Evolutionary conservation across 2,888 invertebrate genomes (phyloP), one percentile per base, ranked within the genome.

Genomic region (Drosophila meridiana): DNA sequence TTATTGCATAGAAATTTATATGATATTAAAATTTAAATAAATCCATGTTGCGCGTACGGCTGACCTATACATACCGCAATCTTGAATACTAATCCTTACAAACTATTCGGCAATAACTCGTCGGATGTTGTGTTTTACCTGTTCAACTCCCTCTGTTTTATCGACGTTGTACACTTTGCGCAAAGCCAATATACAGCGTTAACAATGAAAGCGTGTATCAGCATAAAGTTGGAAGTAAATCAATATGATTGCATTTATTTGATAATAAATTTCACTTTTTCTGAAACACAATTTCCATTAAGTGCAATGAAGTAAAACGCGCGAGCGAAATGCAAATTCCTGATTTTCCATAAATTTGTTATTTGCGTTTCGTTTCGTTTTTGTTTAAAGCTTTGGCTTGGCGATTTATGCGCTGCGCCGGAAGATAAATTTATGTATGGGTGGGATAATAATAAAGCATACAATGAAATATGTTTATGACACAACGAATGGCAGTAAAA

Each of bases 401-500:
- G 40, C 26, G 59, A 38, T 69, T 69, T 73, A 72, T 71, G 76
- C 60, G 74, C 79, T 42, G 58, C 64, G 69, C 69, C 71, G 57
- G 40, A 61, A 63, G 69, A 67, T 59, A 62, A 76, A 90, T 86
- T 83, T 87, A 66, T 81, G 75, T 71, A 79, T 76, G 65, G 64
- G n/a, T 38, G 14, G 84, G 64, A 84, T 84, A 70, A 78, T 72
- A 63, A 81, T 78, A 75, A 77, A 73, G 68, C 48, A 42, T 62
- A 69, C 65, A 82, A 79, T 79, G 73, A 87, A 87, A 84, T 79
- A 82, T 74, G 74, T 87, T 83, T 87, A 85, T 87, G 84, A 80
- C 87, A 80, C 69, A 88, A 73, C 89, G 80, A 88, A 86, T 79
- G 89, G 72, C 73, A 82, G 78, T 90, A 86, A 86, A 79, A 67